Percentiles rank a stretch among this genome's conserved stretches.
phyloP scores from a whole-genome alignment of 2,888 invertebrate species.

The Cordilura impudica region DNA sequence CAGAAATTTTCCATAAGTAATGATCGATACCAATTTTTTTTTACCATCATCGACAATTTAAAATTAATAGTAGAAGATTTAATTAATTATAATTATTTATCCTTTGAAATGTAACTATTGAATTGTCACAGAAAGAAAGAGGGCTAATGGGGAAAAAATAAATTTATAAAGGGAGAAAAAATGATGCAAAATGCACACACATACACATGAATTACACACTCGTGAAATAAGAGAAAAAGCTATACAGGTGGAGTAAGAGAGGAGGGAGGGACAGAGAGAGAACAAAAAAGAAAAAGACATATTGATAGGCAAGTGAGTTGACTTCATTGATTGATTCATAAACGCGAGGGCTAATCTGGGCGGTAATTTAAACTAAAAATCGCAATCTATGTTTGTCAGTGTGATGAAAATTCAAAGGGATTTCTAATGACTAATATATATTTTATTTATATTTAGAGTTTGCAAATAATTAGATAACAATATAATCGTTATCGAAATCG shows the following conservation, averaged over 20 bases:
- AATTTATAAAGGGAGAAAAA: conserved; percentile 9
- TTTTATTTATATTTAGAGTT: no score
- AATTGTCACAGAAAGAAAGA: conserved; percentile 43
- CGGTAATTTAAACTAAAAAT: not conserved
- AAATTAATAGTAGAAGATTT: not conserved
- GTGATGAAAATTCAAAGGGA: not conserved
- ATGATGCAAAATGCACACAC: conserved; percentile 65
- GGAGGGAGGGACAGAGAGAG: conserved; percentile 22
- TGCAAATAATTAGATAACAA: no score
- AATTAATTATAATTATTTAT: conserved; percentile 2
- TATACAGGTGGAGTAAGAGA: conserved; percentile 1
- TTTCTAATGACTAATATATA: no score
- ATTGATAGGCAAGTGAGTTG: conserved; percentile 9
- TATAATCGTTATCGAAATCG: no score
- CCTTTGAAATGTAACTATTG: conserved; percentile 55
- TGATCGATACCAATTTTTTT: not conserved
- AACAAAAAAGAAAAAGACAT: conserved; percentile 12
- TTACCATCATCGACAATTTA: no score
- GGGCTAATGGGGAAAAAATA: conserved; percentile 11
- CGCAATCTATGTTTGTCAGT: not conserved
- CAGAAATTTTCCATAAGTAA: conserved; percentile 46
- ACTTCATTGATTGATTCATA: conserved; percentile 22
- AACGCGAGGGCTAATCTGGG: not conserved
- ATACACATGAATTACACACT: conserved; percentile 67
- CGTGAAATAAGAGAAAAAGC: conserved; percentile 62